Evolutionary conservation across 2,888 invertebrate species (phyloP).

Genomic region (Pachliopta kotzebuea): DNA sequence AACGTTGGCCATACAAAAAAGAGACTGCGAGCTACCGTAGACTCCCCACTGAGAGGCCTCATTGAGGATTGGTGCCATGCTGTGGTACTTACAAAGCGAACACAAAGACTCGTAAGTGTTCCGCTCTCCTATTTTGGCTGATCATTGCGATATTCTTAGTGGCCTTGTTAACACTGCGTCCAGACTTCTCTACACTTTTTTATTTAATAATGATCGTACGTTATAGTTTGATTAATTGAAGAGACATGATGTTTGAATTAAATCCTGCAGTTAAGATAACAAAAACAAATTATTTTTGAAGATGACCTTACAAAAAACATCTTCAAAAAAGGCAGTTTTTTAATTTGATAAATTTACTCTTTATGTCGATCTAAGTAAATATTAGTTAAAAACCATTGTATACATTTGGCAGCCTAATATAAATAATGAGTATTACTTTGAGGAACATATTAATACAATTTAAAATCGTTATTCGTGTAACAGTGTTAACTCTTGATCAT

Average conservation of each 20-base stretch:
- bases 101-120: conserved; percentile 51
- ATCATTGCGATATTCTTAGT: conserved; percentile 45
- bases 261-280: neutral
- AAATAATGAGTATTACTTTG: neutral
- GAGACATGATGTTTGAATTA: conserved; percentile 3
- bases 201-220: conserved; percentile 29
- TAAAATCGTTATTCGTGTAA: neutral
- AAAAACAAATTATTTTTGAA: neutral
- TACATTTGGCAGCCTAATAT: neutral
- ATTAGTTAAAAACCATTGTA: neutral
- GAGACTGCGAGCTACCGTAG: conserved; percentile 71
- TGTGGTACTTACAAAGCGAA: conserved; percentile 56
- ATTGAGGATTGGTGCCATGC: conserved; percentile 66
- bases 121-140: conserved; percentile 52
- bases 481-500: neutral
- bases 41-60: conserved; percentile 68
- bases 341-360: neutral
- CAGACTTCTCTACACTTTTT: conserved; percentile 35
- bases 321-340: neutral
- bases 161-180: conserved; percentile 51
- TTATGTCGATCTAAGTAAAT: neutral
- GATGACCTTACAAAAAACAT: neutral
- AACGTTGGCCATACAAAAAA: conserved; percentile 74
- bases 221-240: conserved; percentile 19
- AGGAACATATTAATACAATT: neutral